Evolutionary conservation across 2,888 invertebrate genomes (phyloP).

Genomic region (Netelia melanura): DNA sequence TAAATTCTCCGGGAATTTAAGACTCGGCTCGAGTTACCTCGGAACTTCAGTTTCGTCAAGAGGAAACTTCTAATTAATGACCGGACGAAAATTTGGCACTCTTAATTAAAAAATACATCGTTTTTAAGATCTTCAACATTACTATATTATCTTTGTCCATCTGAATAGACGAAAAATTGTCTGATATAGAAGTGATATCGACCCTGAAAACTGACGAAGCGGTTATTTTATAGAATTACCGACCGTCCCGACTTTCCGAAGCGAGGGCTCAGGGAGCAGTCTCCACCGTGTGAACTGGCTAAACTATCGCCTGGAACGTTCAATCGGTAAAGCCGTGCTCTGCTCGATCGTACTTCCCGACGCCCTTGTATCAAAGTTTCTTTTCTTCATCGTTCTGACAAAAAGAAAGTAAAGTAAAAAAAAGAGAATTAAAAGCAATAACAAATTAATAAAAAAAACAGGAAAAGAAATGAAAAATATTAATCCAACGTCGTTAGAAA

Average conservation of each 20-base stretch:
- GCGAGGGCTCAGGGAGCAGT: slow-evolving; percentile 72
- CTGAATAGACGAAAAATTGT: background rate
- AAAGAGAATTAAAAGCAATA: background rate
- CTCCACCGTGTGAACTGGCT: slow-evolving; percentile 76
- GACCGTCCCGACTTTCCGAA: slow-evolving; percentile 47
- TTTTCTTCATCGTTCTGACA: background rate
- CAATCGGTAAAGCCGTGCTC: slow-evolving; percentile 73
- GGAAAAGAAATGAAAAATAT: slow-evolving; percentile 10
- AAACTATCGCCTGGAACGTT: slow-evolving; percentile 73
- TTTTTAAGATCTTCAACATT: background rate
- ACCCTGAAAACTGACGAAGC: slow-evolving; percentile 18
- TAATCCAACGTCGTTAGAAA: background rate
- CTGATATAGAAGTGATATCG: background rate
- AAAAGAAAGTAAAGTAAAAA: background rate
- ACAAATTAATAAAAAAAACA: background rate
- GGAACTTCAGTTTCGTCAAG: slow-evolving; percentile 8
- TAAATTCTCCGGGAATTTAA: slow-evolving; percentile 52
- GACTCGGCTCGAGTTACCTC: slow-evolving; percentile 39
- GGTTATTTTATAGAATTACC: slow-evolving; percentile 51
- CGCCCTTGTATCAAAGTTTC: background rate
- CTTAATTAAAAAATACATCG: background rate
- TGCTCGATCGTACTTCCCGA: slow-evolving; percentile 8
- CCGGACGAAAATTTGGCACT: background rate
- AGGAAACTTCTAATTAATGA: background rate
- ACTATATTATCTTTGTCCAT: background rate